A percentile compares a stretch with the other conserved stretches of the same genome.
phyloP scores from a whole-genome alignment of 2,113 vertebrate species.

The Lamprotornis superbus region DNA sequence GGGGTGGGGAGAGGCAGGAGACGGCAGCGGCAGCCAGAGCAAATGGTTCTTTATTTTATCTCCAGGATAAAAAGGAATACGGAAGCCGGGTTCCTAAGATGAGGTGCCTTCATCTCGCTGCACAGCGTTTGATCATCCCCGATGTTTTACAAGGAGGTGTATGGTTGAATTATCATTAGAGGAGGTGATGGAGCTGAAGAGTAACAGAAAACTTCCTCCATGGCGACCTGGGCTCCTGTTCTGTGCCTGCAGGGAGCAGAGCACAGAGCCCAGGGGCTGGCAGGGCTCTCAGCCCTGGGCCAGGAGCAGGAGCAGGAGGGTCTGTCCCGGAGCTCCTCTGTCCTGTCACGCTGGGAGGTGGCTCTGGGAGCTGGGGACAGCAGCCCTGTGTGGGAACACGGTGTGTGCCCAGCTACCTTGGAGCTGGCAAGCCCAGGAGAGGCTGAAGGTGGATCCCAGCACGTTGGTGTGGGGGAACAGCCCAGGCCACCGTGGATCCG shows the following conservation, averaged over 20 bases:
- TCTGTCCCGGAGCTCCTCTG: background rate
- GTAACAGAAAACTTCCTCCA: conserved; percentile 31
- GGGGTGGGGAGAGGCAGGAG: background rate
- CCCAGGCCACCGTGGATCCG: rapidly evolving
- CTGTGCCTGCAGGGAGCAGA: background rate
- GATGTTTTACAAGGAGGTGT: conserved; percentile 64
- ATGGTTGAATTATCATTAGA: conserved; percentile 62
- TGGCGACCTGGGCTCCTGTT: background rate
- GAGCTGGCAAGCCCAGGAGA: background rate
- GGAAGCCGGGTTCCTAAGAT: conserved; percentile 37
- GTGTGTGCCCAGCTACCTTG: background rate
- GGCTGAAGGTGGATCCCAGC: background rate
- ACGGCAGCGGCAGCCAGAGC: background rate
- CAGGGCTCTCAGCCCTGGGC: rapidly evolving
- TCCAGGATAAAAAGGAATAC: conserved; percentile 67
- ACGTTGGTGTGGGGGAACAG: rapidly evolving
- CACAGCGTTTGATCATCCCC: conserved; percentile 52
- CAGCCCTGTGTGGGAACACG: background rate
- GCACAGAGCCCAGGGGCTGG: background rate
- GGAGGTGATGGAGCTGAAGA: conserved; percentile 39
- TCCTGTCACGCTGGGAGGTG: background rate
- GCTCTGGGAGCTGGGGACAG: background rate
- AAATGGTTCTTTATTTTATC: conserved; percentile 66
- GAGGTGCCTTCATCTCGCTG: conserved; percentile 61
- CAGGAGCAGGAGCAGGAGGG: background rate